Evolutionary conservation across 1,140 invertebrate species (phyloP), one percentile per base, ranked within the genome.

Genomic region (Epicauta chinensis): DNA sequence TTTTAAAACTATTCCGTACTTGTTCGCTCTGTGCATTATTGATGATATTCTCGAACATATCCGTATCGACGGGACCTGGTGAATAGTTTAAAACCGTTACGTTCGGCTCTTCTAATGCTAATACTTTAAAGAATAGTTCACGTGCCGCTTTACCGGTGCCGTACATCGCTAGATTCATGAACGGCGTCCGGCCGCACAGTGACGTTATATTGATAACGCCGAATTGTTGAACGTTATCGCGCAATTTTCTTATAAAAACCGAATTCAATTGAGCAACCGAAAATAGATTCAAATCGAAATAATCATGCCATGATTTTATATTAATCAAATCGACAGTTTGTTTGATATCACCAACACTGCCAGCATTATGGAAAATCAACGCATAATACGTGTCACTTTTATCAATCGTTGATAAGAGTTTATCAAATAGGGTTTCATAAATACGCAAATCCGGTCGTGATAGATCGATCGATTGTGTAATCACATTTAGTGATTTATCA

Each of bases 21-120:
- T 81, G 79, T 0, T 69, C 53, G 70, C 86, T 81, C 6, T 76
- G 71, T 0, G 80, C 69, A 38, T 80, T 73, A 3, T 76, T 71
- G 30, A 81, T 71, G 16, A 89, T 74, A 59, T 77, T 73, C n/a
- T 81, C 66, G 32, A 86, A 81, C 92, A 98, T 97, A 40, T 90
- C 83, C 0, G 93, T 98, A 55, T 92, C 79, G 2, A 97, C 86
- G 2, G 93, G 91, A 16, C 95, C 94, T 0, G 95, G 95, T 3
- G 93, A 86, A 74, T 97, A 98, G 72, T 86, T 96, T 2, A 98
- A 69, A 7, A 97, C 84, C 48, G 82, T 74, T 0, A 93, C 73
- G 15, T 80, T 65, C 11, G 81, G 80, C 58, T 88, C 81, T 75
- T 98, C 95, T 17, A 79, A 70, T 6, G 91, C 91, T 38, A 98